Evolutionary conservation across 2,113 vertebrate species (phyloP).

Genomic region (Morone chrysops): DNA sequence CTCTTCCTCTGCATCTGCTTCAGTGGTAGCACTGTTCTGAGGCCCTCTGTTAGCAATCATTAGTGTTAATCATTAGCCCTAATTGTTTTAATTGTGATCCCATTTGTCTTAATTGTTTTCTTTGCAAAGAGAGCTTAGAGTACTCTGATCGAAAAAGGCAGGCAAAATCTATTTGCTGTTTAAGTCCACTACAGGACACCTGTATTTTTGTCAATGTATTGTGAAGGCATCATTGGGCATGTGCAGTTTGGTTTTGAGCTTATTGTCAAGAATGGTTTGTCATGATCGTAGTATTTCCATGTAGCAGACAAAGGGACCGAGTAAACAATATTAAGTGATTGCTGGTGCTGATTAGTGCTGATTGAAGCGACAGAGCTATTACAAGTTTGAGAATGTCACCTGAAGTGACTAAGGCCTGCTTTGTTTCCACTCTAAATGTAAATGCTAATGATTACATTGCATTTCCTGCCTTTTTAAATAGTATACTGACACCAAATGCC

Average conservation of each 20-base stretch:
- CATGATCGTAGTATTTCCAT: background rate
- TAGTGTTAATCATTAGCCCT: constrained; percentile 55
- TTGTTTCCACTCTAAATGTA: constrained; percentile 46
- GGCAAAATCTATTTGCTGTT: constrained; percentile 22
- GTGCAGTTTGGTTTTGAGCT: background rate
- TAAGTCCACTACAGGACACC: constrained; percentile 19
- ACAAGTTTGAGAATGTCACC: constrained; percentile 43
- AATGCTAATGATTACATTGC: constrained; percentile 38
- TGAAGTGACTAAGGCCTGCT: constrained; percentile 3
- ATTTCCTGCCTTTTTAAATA: background rate
- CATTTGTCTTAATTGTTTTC: constrained; percentile 55
- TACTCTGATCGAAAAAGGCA: constrained; percentile 51
- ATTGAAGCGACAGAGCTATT: constrained; percentile 27
- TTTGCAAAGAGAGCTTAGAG: constrained; percentile 46
- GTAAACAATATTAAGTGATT: constrained; percentile 13
- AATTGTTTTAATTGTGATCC: constrained; percentile 55
- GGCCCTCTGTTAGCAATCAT: constrained; percentile 43
- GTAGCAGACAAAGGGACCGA: background rate
- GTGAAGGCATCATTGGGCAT: background rate
- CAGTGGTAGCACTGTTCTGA: constrained; percentile 11
- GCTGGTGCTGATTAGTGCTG: constrained; percentile 19
- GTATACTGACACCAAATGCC: constrained; percentile 6
- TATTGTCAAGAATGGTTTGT: background rate
- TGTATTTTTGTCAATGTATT: constrained; percentile 1
- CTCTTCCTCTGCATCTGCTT: constrained; percentile 39